phyloP scores from a whole-genome alignment of 2,888 invertebrate genomes.

The Periphyllus acericola region DNA sequence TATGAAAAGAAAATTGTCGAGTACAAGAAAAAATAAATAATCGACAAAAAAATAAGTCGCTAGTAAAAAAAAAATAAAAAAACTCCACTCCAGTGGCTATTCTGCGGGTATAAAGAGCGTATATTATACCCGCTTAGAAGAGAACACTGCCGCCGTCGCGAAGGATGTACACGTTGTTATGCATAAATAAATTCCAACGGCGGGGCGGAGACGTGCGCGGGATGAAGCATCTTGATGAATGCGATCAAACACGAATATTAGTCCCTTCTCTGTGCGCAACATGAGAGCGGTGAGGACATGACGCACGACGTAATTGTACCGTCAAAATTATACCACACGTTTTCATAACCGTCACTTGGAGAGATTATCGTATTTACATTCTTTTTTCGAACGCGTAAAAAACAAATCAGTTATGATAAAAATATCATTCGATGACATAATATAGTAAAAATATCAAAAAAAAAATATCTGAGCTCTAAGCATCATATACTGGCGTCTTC shows the following conservation, averaged over 20 bases:
- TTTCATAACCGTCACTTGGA: constrained; percentile 10
- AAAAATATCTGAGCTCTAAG: constrained; percentile 4
- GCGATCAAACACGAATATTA: constrained; percentile 21
- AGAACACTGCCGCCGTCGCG: neutral
- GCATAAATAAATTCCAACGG: too few relatives aligned
- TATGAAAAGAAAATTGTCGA: neutral
- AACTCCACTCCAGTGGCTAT: too few relatives aligned
- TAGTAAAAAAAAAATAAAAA: too few relatives aligned
- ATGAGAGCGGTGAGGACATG: neutral
- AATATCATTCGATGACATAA: neutral
- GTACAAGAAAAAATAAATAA: neutral
- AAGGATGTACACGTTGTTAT: neutral
- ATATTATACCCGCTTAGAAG: neutral
- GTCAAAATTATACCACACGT: neutral
- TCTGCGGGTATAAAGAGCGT: too few relatives aligned
- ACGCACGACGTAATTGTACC: neutral
- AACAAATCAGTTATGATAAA: too few relatives aligned
- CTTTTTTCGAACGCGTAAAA: neutral
- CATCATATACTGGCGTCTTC: too few relatives aligned
- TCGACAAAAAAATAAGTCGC: too few relatives aligned
- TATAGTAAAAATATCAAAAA: constrained; percentile 18
- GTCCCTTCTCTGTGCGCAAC: neutral
- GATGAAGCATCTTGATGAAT: neutral
- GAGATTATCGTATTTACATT: neutral
- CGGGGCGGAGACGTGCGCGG: neutral